These are phyloP conservation scores for Actinia equina DNA, from an alignment of 64 coral and sea anemone genomes.

Conservation along the genomic window DNA sequence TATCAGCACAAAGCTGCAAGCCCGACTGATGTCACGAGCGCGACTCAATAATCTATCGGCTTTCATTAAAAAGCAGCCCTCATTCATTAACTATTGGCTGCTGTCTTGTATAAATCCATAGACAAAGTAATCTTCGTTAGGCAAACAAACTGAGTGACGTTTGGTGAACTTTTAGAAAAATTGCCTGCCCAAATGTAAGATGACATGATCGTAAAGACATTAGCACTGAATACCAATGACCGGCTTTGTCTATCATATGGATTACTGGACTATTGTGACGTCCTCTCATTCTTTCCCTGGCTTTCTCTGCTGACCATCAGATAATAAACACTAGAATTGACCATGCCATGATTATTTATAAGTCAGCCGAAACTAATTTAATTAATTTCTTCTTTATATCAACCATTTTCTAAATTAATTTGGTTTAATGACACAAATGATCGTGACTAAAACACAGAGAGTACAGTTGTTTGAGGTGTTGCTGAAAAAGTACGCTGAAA, in stretches of 20 bases:
- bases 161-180: neutral
- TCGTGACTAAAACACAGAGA: too few relatives aligned
- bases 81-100: neutral
- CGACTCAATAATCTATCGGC: neutral
- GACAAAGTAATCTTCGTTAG: neutral
- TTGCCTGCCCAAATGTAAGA: neutral
- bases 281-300: neutral
- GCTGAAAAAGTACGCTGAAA: too few relatives aligned
- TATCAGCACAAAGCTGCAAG: neutral
- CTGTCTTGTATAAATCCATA: neutral
- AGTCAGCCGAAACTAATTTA: too few relatives aligned
- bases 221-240: neutral
- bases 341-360: too few relatives aligned
- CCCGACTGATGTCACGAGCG: neutral
- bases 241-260: neutral
- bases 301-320: too few relatives aligned
- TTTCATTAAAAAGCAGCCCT: neutral
- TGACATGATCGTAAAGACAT: neutral
- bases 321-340: too few relatives aligned
- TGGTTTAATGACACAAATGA: too few relatives aligned
- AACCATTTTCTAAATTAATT: too few relatives aligned
- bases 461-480: too few relatives aligned
- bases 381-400: too few relatives aligned
- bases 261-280: slow-evolving; percentile 4
- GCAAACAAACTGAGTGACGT: neutral